These are phyloP conservation scores for Ephestia elutella DNA, from an alignment of 1,140 invertebrate genomes.

Conservation along the genomic window DNA sequence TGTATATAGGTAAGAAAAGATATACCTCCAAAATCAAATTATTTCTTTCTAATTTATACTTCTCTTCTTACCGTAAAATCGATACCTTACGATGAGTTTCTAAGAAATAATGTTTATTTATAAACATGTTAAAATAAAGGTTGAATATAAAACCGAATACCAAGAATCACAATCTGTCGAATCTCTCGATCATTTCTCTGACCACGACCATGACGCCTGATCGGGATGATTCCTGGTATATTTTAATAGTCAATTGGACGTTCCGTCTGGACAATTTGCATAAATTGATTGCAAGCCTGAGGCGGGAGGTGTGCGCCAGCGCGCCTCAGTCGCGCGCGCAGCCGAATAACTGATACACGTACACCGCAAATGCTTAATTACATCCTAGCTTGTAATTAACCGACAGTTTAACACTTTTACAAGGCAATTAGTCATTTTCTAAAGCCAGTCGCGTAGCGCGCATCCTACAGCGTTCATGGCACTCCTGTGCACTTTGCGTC, in stretches of 20 bases:
- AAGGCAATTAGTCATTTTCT: conserved; percentile 33
- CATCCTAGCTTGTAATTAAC: conserved; percentile 45
- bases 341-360: conserved; percentile 64
- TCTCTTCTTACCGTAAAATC: no score
- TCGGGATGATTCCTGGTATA: conserved; percentile 9
- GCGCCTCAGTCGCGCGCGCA: conserved; percentile 54
- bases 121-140: background rate
- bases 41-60: no score
- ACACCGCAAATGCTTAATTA: conserved; percentile 59
- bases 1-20: no score
- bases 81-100: background rate
- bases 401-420: conserved; percentile 40
- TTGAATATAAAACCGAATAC: background rate
- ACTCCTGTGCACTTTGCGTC: conserved; percentile 18
- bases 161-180: background rate
- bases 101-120: background rate
- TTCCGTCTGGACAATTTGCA: conserved; percentile 50
- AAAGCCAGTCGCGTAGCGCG: conserved; percentile 16
- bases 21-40: no score
- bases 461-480: conserved; percentile 11
- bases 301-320: conserved; percentile 38
- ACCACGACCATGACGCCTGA: conserved; percentile 4
- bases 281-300: conserved; percentile 63
- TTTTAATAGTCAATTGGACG: conserved; percentile 10
- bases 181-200: background rate